Evolutionary conservation across 2,888 invertebrate species (phyloP), one percentile per base, ranked within the genome.

Genomic region (Dicyrtoma fusca): DNA sequence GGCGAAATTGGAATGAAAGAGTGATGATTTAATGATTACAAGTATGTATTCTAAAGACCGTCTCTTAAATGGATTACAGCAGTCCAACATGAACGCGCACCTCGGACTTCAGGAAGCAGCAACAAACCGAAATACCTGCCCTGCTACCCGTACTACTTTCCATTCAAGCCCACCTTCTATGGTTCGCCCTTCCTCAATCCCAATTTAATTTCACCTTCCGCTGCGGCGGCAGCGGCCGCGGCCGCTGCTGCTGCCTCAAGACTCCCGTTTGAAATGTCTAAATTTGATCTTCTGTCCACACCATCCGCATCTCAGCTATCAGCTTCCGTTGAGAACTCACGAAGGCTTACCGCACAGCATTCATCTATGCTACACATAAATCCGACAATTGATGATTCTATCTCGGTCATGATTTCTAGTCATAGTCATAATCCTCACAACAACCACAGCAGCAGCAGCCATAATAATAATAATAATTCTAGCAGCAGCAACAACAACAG

Each of bases 81-180:
- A 73, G 95, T 95, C 21, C 94, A 95, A 83, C 94, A 95, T 83
- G 95, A 95, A 84, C 86, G 95, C 76, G 93, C 94, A 11, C 93
- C 94, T 0, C 87, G 94, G 57, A 86, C 84, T 8, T 78, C 74
- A 23, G 71, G 79, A 8, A 51, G 26, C 26, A 59, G 51, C 42
- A 26, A 77, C 71, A 72, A 77, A 78, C 74, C 78, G 70, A 79
- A 79, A 70, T 80, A 76, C 72, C 66, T 75, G 59, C 75, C 76
- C 25, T 76, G 69, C 71, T 76, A 65, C 55, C 79, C 76, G 11
- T 76, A 75, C 61, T 78, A 75, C 64, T 77, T 76, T 57, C 78
- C 74, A 4, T 78, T 77, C 53, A 79, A 77, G 47, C 74, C 77
- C 49, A 73, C 75, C 34, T 75, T 77, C 71, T 76, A 75, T 59